Evolutionary conservation across 1,140 invertebrate genomes (phyloP).

Genomic region (Zophobas morio): DNA sequence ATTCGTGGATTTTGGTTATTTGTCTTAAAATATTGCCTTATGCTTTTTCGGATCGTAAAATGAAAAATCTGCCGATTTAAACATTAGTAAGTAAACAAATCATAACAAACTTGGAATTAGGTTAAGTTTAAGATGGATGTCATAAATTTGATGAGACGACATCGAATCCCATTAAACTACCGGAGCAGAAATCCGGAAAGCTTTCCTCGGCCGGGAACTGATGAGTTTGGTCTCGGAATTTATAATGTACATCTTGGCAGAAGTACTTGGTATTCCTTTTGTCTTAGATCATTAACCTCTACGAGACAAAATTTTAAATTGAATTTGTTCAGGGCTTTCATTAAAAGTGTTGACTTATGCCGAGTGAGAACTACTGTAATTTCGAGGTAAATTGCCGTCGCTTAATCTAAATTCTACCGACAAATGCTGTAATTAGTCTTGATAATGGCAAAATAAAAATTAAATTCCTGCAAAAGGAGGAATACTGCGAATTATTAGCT

Average conservation of each 20-base stretch:
- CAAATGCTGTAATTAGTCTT: conserved; percentile 39
- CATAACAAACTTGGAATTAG: conserved; percentile 41
- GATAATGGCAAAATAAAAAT: conserved; percentile 41
- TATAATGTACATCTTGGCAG: conserved; percentile 57
- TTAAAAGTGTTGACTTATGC: conserved; percentile 48
- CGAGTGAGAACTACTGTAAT: conserved; percentile 37
- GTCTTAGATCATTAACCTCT: conserved; percentile 54
- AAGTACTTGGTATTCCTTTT: conserved; percentile 55
- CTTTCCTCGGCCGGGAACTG: conserved; percentile 54
- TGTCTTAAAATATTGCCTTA: neutral
- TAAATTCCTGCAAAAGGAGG: conserved; percentile 13
- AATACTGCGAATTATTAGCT: conserved; percentile 27
- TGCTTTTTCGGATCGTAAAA: neutral
- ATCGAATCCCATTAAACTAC: conserved; percentile 59
- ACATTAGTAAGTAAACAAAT: conserved; percentile 25
- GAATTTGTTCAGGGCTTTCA: conserved; percentile 44
- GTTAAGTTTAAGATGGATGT: conserved; percentile 51
- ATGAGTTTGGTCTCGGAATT: conserved; percentile 57
- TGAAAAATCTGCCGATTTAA: conserved; percentile 15
- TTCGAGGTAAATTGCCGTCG: conserved; percentile 40
- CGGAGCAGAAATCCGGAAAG: conserved; percentile 59
- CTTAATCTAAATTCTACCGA: conserved; percentile 37
- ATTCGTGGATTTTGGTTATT: neutral
- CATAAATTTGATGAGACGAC: conserved; percentile 60
- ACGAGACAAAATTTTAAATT: conserved; percentile 53